Percentiles rank a stretch among this genome's conserved stretches.
phyloP scores from a whole-genome alignment of 2,113 vertebrate genomes.

The Antechinus flavipes region DNA sequence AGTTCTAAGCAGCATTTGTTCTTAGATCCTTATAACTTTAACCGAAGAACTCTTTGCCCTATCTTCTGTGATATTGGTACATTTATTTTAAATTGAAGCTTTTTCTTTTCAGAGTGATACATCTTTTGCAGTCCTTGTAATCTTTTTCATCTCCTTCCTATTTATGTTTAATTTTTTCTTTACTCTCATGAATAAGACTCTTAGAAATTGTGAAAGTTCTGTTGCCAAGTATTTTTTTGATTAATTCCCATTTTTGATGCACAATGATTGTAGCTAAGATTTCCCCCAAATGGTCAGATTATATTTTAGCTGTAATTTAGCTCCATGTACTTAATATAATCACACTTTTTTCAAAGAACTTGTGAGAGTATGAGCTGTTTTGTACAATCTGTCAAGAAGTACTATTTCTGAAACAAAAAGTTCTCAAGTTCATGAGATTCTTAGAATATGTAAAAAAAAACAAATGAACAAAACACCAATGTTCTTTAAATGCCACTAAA shows the following conservation, averaged over 20 bases:
- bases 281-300: neutral
- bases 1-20: too few relatives aligned
- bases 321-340: neutral
- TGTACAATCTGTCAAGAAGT: neutral
- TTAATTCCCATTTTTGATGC: neutral
- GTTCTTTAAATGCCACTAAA: neutral
- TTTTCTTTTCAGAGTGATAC: too few relatives aligned
- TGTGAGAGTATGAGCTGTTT: neutral
- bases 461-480: neutral
- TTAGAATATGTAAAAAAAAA: neutral
- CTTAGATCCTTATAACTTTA: too few relatives aligned
- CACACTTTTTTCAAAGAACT: neutral
- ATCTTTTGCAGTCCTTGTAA: too few relatives aligned
- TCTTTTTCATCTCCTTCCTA: neutral
- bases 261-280: neutral
- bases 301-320: neutral
- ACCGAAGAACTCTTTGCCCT: too few relatives aligned
- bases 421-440: neutral
- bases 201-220: neutral
- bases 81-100: too few relatives aligned
- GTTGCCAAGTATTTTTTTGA: neutral
- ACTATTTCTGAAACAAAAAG: neutral
- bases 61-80: too few relatives aligned
- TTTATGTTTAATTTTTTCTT: neutral
- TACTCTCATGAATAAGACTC: neutral